Percentiles rank a stretch among this genome's conserved stretches.
phyloP scores from a whole-genome alignment of 2,113 vertebrate species.

The Ictidomys tridecemlineatus region DNA sequence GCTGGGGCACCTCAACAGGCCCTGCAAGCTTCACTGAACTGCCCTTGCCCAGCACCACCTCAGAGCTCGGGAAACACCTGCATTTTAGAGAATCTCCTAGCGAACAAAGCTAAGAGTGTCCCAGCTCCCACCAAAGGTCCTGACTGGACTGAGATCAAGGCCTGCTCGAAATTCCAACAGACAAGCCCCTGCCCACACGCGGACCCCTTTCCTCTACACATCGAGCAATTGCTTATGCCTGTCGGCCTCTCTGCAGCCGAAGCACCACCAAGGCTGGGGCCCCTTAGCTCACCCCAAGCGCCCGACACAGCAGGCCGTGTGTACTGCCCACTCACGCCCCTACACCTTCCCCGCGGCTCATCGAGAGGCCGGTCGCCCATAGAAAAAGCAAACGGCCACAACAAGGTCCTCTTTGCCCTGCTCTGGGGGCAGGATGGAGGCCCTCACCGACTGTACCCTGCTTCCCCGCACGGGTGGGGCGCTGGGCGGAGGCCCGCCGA shows the following conservation, averaged over 20 bases:
- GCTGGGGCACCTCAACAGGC: neutral
- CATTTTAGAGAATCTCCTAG: neutral
- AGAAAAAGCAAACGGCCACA: neutral
- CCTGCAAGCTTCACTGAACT: neutral
- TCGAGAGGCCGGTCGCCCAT: neutral
- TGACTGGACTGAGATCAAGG: fast-evolving
- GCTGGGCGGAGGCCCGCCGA: neutral
- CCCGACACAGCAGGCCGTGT: neutral
- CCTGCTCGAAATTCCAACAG: neutral
- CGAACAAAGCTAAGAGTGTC: neutral
- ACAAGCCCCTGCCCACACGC: neutral
- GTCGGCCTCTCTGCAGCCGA: neutral
- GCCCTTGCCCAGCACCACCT: neutral
- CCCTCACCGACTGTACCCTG: neutral
- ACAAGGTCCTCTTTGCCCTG: neutral
- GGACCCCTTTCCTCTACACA: neutral
- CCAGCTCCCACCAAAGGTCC: neutral
- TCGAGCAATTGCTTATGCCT: fast-evolving
- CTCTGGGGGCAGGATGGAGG: neutral
- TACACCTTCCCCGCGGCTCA: neutral
- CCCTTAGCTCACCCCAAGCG: neutral
- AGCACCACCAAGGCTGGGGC: neutral
- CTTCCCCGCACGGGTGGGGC: neutral
- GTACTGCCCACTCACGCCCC: neutral
- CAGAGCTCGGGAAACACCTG: neutral